phyloP scores from a whole-genome alignment of 1,140 invertebrate genomes.

The Diorhabda elongata region DNA sequence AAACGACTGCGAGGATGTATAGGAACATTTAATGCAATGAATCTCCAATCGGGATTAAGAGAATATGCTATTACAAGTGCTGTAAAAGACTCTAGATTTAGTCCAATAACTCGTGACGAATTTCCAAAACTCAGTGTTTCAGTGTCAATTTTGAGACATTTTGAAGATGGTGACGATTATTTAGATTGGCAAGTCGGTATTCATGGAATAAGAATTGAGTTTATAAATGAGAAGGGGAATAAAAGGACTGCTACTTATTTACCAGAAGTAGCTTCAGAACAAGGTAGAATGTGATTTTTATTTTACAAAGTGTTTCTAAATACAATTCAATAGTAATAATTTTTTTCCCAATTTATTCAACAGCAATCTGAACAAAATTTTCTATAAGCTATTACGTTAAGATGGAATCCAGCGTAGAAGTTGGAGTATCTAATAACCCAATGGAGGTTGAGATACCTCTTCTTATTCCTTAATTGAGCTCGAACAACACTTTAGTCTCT shows the following conservation, averaged over 20 bases:
- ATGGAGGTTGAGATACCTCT: no score
- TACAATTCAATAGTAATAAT: no score
- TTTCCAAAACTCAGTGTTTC: slow-evolving; percentile 88
- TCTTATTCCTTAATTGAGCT: no score
- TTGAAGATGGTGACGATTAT: slow-evolving; percentile 93
- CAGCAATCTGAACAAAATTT: no score
- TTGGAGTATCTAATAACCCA: no score
- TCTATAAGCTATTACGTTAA: no score
- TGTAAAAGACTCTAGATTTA: slow-evolving; percentile 95
- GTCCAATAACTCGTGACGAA: slow-evolving; percentile 92
- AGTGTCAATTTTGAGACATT: slow-evolving; percentile 91
- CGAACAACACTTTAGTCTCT: no score
- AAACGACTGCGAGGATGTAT: slow-evolving; percentile 89
- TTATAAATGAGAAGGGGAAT: slow-evolving; percentile 90
- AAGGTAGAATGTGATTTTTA: slow-evolving; percentile 63
- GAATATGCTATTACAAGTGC: slow-evolving; percentile 98
- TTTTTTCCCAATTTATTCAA: no score
- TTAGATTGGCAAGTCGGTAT: slow-evolving; percentile 96
- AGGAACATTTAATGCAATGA: slow-evolving; percentile 92
- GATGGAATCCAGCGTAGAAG: no score
- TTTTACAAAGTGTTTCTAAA: no score
- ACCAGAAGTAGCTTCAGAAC: slow-evolving; percentile 94
- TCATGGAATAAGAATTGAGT: slow-evolving; percentile 98
- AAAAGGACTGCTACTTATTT: slow-evolving; percentile 96
- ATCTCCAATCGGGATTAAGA: slow-evolving; percentile 84